Percentiles rank a stretch among this genome's conserved stretches.
These are phyloP conservation scores for Tragelaphus strepsiceros DNA, from an alignment of 2,113 vertebrate genomes.

Conservation along the genomic window DNA sequence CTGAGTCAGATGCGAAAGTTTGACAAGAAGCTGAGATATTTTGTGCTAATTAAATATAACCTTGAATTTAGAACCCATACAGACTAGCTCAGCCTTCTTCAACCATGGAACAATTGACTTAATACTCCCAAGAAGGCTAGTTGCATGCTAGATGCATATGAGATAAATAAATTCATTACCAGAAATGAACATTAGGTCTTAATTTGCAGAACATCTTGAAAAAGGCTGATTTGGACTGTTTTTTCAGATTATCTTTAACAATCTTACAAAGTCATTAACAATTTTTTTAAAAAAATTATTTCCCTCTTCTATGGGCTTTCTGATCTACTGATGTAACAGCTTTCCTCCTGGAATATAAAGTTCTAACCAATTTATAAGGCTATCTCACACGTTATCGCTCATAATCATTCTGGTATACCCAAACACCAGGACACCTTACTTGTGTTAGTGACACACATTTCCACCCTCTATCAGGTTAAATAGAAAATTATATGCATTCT, in stretches of 20 bases:
- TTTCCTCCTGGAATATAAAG: not conserved
- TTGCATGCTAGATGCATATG: not conserved
- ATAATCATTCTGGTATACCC: not conserved
- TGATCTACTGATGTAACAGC: not conserved
- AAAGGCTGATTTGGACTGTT: not conserved
- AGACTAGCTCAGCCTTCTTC: conserved; percentile 7
- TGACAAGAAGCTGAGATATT: conserved; percentile 46
- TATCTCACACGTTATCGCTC: not conserved
- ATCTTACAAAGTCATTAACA: conserved; percentile 19
- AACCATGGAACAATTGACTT: not conserved
- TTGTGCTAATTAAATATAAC: conserved; percentile 55
- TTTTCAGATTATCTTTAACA: conserved; percentile 3
- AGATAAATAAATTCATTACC: not conserved
- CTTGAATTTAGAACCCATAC: conserved; percentile 36
- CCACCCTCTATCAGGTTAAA: not conserved
- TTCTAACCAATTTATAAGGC: not conserved
- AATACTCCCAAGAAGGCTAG: not conserved
- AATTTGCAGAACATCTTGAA: not conserved
- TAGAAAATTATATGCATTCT: not conserved
- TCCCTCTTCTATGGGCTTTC: not conserved
- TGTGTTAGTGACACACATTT: not conserved
- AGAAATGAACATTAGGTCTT: not conserved
- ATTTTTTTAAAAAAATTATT: not conserved
- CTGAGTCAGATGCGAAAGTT: conserved; percentile 3
- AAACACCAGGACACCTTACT: not conserved